Conservation (phyloP, 2,797 vertebrate genomes). For the Anisognathus igniventris region DNA sequence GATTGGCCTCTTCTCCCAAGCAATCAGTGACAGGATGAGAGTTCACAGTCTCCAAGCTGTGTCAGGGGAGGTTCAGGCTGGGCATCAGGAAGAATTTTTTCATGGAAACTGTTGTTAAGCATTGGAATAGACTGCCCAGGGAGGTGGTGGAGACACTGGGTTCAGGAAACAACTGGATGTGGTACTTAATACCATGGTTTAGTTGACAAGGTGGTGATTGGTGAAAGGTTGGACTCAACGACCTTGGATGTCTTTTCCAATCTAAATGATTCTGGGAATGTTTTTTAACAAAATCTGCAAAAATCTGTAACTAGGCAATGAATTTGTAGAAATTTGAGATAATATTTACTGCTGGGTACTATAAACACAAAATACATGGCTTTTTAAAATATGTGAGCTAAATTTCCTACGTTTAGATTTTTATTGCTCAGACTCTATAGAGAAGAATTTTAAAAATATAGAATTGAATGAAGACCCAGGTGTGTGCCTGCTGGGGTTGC, state of each 20-base stretch:
- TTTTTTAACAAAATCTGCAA: not conserved
- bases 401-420: not conserved
- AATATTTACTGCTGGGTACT: not conserved
- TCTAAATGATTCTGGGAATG: accelerated
- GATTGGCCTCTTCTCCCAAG: accelerated
- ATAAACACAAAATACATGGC: not conserved
- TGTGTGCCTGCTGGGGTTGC: not conserved
- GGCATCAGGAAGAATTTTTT: not conserved
- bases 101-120: not conserved
- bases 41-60: not conserved
- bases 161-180: not conserved
- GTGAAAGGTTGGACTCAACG: not conserved
- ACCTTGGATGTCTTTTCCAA: not conserved
- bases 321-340: not conserved
- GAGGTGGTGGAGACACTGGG: not conserved
- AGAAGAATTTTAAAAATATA: not conserved
- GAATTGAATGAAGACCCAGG: not conserved
- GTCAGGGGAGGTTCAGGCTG: not conserved
- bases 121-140: not conserved
- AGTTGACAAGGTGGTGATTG: accelerated
- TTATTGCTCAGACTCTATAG: not conserved
- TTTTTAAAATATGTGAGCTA: accelerated
- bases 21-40: not conserved
- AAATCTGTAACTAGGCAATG: not conserved
- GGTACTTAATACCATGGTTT: not conserved